A percentile compares a stretch with the other conserved stretches of the same genome.
These are phyloP conservation scores for Nansenia antarctica DNA, from an alignment of 2,113 vertebrate species.

Conservation along the genomic window DNA sequence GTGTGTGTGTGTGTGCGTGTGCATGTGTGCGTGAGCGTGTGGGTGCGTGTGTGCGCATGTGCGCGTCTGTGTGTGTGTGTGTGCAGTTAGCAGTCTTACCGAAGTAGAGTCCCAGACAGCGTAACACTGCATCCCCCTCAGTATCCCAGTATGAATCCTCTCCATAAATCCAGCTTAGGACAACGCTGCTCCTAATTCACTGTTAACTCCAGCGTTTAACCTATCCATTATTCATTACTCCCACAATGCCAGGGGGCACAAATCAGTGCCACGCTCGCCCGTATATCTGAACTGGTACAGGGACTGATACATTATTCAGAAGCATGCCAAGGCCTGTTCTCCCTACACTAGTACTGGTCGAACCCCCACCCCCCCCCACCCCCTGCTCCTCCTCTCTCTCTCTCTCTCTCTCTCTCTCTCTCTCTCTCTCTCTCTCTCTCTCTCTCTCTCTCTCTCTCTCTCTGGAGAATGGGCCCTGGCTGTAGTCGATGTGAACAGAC, in stretches of 20 bases:
- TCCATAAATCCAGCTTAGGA: slow-evolving; percentile 41
- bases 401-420: background rate
- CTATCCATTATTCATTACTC: slow-evolving; percentile 70
- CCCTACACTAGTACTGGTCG: slow-evolving; percentile 46
- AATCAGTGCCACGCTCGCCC: slow-evolving; percentile 54
- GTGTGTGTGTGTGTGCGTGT: too few relatives aligned
- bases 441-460: slow-evolving; percentile 18
- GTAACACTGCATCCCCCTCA: background rate
- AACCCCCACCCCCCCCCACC: background rate
- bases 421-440: background rate
- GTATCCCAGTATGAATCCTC: slow-evolving; percentile 7
- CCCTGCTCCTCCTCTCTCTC: background rate
- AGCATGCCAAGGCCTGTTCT: slow-evolving; percentile 57
- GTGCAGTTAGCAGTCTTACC: too few relatives aligned
- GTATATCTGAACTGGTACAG: slow-evolving; percentile 62
- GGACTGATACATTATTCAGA: slow-evolving; percentile 71
- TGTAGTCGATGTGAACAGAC: slow-evolving; percentile 23
- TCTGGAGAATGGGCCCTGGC: background rate
- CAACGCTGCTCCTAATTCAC: slow-evolving; percentile 55
- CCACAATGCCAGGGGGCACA: slow-evolving; percentile 67
- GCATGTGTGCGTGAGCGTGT: too few relatives aligned
- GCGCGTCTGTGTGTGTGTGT: too few relatives aligned
- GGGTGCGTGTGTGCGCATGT: too few relatives aligned
- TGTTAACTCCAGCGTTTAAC: slow-evolving; percentile 69
- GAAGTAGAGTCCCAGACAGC: slow-evolving; percentile 10